Conservation (phyloP, 2,888 invertebrate genomes). For the Venustoraphidia nigricollis region DNA sequence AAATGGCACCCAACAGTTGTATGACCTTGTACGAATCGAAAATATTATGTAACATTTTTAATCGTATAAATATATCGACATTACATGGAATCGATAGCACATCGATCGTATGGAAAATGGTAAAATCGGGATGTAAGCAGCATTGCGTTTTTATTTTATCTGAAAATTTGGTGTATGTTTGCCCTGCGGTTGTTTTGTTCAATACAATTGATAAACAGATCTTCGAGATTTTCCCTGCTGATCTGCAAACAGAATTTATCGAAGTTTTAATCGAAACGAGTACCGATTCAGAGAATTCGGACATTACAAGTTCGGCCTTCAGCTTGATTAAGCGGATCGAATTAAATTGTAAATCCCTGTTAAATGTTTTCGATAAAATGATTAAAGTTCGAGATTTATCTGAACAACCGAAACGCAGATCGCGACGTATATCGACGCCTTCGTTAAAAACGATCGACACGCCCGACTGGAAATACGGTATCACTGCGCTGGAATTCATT, state of each 20-base stretch:
- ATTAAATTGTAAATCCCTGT: conserved; percentile 43
- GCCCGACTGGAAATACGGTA: conserved; percentile 61
- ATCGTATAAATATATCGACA: conserved; percentile 17
- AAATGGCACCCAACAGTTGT: conserved; percentile 11
- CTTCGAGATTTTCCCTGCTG: conserved; percentile 33
- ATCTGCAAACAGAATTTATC: conserved; percentile 31
- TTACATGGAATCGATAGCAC: conserved; percentile 14
- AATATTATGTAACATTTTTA: conserved; percentile 17
- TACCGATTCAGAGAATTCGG: conserved; percentile 40
- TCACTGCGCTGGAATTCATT: conserved; percentile 65
- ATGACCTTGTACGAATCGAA: conserved; percentile 12
- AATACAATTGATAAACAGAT: conserved; percentile 39
- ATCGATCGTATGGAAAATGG: conserved; percentile 38
- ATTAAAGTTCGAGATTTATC: conserved; percentile 25
- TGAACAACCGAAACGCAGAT: conserved; percentile 30
- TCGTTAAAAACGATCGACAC: conserved; percentile 47
- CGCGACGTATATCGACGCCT: conserved; percentile 31
- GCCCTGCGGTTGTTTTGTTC: conserved; percentile 33
- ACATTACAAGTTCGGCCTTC: conserved; percentile 40
- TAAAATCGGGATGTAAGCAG: conserved; percentile 36
- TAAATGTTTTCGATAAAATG: conserved; percentile 44
- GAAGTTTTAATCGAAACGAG: conserved; percentile 37
- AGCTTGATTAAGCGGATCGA: conserved; percentile 50
- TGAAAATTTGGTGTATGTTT: conserved; percentile 26
- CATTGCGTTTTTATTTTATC: conserved; percentile 30